Evolutionary conservation across 2,888 invertebrate genomes (phyloP), one percentile per base, ranked within the genome.

Genomic region (Schizaphis graminum): DNA sequence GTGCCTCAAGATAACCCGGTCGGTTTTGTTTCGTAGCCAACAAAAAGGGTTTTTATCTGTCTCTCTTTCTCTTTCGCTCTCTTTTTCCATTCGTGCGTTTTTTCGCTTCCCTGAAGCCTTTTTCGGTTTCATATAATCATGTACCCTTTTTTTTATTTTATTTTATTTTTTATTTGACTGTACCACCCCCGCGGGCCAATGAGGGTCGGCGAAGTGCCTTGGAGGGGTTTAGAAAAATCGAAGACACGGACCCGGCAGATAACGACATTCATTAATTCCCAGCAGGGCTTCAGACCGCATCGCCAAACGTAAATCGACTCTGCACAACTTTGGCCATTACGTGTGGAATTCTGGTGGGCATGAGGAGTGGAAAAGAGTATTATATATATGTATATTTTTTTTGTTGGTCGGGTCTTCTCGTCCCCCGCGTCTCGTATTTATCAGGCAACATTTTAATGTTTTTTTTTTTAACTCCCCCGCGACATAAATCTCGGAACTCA

Each of bases 221-320:
- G 93, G 93, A 94, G 90, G 93, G 93, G 93, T 94, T 94, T 90
- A 94, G 93, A 90, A 94, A 94, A 94, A 94, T 94, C 93, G 93
- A 94, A 94, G 93, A 94, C 89, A 94, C 90, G 93, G 90, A 26
- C 93, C 89, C 85, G 85, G 93, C 93, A 94, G 93, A 94, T 94
- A 94, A 94, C 93, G 93, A 90, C 93, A 49, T 85, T 84, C 93
- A 94, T 94, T 94, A 94, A 94, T 94, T 94, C 93, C 93, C 93
- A 44, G 90, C 89, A 94, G 90, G 90, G 93, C 93, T 90, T 77
- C 93, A 56, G 93, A 89, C 89, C 86, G 90, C 90, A 85, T 89
- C 89, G 90, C 93, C 93, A 93, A 93, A 89, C 93, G 93, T 94
- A 94, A 94, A 94, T 94, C 93, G 93, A 94, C 93, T 94, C 53